A percentile compares a stretch with the other conserved stretches of the same genome.
Conservation (phyloP, 2,113 vertebrate genomes). For the Crotophaga sulcirostris region DNA sequence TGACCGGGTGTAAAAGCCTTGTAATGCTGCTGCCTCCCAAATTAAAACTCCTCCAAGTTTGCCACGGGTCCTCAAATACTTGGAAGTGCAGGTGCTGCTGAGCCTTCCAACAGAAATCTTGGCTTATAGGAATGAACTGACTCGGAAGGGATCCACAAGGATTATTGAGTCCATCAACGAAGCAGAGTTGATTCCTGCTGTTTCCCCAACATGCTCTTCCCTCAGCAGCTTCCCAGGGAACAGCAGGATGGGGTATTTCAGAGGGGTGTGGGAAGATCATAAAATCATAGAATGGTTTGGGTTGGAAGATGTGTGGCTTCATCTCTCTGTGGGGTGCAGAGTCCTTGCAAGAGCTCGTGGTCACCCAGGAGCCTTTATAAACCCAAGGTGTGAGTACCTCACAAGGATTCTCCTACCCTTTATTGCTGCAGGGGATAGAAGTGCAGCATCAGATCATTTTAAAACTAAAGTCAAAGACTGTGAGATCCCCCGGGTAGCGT, state of each 20-base stretch:
- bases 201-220: fast-evolving
- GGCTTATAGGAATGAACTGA: too few species aligned
- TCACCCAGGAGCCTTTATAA: not conserved
- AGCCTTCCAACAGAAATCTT: not conserved
- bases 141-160: too few species aligned
- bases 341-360: not conserved
- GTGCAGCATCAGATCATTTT: not conserved
- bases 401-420: too few species aligned
- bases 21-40: not conserved
- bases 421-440: not conserved
- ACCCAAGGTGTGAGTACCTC: not conserved
- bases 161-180: too few species aligned
- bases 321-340: not conserved
- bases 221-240: not conserved
- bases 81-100: not conserved
- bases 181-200: not conserved
- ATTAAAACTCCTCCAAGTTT: not conserved
- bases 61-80: fast-evolving
- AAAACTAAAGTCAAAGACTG: not conserved
- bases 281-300: too few species aligned
- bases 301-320: not conserved
- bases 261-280: not conserved
- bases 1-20: not conserved
- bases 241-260: not conserved
- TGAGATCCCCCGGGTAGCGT: fast-evolving